These are phyloP conservation scores for Arctia plantaginis DNA, from an alignment of 2,888 invertebrate genomes.

Conservation along the genomic window DNA sequence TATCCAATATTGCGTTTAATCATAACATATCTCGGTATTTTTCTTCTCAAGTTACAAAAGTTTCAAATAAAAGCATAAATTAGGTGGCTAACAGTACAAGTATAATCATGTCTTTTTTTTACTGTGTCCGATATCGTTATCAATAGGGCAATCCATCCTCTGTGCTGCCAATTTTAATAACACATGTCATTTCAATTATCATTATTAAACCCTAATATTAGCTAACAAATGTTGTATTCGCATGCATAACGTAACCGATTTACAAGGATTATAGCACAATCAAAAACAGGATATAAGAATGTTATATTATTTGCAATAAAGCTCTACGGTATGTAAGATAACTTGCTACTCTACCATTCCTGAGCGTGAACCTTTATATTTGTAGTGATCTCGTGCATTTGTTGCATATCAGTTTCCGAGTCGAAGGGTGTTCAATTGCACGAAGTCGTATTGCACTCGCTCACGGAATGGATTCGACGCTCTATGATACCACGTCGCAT, in stretches of 20 bases:
- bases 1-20: no score
- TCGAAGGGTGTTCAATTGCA: constrained; percentile 80
- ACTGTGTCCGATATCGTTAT: neutral
- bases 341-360: constrained; percentile 2
- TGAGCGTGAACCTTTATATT: constrained; percentile 8
- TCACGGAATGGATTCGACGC: constrained; percentile 48
- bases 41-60: neutral
- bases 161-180: neutral
- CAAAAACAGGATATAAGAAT: neutral
- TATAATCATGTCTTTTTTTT: neutral
- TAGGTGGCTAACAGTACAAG: neutral
- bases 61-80: neutral
- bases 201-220: neutral
- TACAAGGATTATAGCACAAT: neutral
- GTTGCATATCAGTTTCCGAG: constrained; percentile 79
- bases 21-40: neutral
- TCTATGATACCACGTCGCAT: constrained; percentile 24
- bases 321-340: neutral
- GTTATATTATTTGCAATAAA: neutral
- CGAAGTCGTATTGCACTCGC: constrained; percentile 63
- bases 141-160: neutral
- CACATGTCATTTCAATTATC: neutral
- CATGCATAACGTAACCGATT: neutral
- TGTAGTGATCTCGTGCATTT: constrained; percentile 53
- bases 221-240: neutral